Base-by-base conservation (phyloP, 2,888 invertebrate genomes). In the Asteroscopus sphinx region DNA sequence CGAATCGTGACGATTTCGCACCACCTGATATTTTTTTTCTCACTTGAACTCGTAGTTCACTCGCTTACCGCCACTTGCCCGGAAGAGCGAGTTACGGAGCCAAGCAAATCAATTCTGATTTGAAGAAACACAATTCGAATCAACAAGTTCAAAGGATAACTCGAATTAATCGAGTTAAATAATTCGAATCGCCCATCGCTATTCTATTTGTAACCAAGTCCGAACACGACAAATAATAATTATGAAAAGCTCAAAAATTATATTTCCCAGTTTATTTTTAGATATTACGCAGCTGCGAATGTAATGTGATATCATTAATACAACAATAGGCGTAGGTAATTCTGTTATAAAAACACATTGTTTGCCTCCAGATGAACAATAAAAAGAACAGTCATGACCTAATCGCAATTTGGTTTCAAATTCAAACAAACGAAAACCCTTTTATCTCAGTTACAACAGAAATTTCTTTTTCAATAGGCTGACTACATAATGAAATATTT, bases 401-500 rank as follows among this genome's bases (percentile, higher is more conserved):
- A 78, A 85, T 85, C 82, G 76, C 80, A 85, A 86, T 87, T 86
- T 76, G 76, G 79, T 82, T 82, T 76, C 77, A 74, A 86, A 85
- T 84, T 83, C 81, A 82, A 82, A 88, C 85, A 83, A 88, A 87
- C 81, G 82, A 82, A n/a, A 85, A 83, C 83, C 83, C 80, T 86
- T 89, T 81, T 89, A 85, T 86, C 85, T 86, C 79, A 70, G 72
- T 66, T 77, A 80, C 80, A 87, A 80, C 83, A 86, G 77, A 83
- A 82, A 80, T 80, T 80, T 80, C 70, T 81, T 84, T 86, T 86
- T 85, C 86, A 87, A 87, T 85, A 86, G 81, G 73, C 80, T 70
- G 85, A 83, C 82, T 88, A 77, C 75, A 81, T 85, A 85, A 88
- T 89, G 85, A 88, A 88, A 89, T 87, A 88, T 89, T 88, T 88